phyloP scores from a whole-genome alignment of 2,797 vertebrate genomes.

The Eulemur albifrons region DNA sequence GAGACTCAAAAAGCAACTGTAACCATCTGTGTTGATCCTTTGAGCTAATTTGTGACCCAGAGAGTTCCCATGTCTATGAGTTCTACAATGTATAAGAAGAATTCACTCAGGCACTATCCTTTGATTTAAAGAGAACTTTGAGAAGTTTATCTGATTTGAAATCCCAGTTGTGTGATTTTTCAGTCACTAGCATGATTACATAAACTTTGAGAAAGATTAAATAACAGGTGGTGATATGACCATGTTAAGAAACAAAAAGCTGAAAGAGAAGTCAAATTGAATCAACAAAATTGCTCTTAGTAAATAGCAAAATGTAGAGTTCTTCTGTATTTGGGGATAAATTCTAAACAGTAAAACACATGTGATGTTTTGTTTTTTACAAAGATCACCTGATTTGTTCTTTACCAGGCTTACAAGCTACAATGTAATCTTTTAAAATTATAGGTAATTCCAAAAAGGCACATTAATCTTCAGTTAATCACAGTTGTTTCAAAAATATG shows the following conservation, averaged over 20 bases:
- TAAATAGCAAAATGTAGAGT: conserved; percentile 26
- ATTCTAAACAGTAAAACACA: conserved; percentile 41
- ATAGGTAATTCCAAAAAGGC: conserved; percentile 66
- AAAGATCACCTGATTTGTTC: conserved; percentile 66
- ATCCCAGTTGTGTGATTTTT: not conserved
- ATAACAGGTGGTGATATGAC: conserved; percentile 4
- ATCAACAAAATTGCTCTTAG: conserved; percentile 34
- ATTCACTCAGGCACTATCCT: not conserved
- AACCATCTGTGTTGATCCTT: not conserved
- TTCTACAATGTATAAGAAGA: conserved; percentile 48
- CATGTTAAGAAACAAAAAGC: conserved; percentile 23
- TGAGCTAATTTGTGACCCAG: not conserved
- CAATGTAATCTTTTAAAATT: conserved; percentile 75
- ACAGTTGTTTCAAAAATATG: conserved; percentile 78
- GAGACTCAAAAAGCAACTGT: not conserved
- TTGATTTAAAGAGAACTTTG: conserved; percentile 12
- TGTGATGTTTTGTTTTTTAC: conserved; percentile 28
- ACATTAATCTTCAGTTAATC: conserved; percentile 73
- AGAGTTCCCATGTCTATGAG: not conserved
- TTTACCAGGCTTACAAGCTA: conserved; percentile 61
- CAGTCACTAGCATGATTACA: not conserved
- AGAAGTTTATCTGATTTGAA: conserved; percentile 2
- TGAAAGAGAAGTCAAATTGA: not conserved
- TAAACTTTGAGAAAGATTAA: conserved; percentile 49
- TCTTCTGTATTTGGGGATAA: conserved; percentile 23